Evolutionary conservation across 2,888 invertebrate genomes (phyloP), one percentile per base, ranked within the genome.

Genomic region (Trachelus troglodyta): DNA sequence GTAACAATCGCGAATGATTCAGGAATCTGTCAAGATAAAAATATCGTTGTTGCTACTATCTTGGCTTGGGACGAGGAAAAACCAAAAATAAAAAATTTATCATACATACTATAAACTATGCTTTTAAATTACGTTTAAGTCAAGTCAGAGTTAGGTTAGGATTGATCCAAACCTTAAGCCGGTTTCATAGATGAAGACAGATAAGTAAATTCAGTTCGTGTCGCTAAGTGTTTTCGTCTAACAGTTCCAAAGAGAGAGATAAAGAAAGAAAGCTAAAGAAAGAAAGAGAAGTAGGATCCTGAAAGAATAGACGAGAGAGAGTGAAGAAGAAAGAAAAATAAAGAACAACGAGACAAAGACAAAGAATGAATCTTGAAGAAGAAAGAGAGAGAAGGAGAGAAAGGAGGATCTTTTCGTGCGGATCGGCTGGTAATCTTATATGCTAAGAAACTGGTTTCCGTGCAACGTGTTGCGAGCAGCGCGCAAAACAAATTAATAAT

Each of bases 401-500:
- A 15, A 12, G 75, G 35, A 35, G 35, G 35, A 78, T 78, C 75
- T 71, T 75, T 40, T 78, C 78, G 69, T 34, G 69, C 69, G 69
- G 69, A 69, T 69, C 69, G 77, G 79, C 77, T 33, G 73, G 73
- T 75, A 79, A 76, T 76, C 71, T 80, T 73, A 34, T 40, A 76
- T 78, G 84, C 81, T 69, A 77, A 84, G 83, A 86, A 88, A 89
- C 89, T 88, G 88, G 89, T 89, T 87, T 87, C 84, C 83, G 40
- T 35, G 34, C 40, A 73, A 83, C 81, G 79, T 85, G 84, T 34
- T 83, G 84, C 82, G 83, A 83, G 87, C 83, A 83, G 86, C 84
- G 86, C 82, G 85, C 87, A 87, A 88, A 89, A 88, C 87, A 89
- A 88, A 88, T 89, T 88, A 87, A 87, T 88, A 88, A 89, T 87